Evolutionary conservation across 2,113 vertebrate genomes (phyloP), one percentile per base, ranked within the genome.

Genomic region (Phalacrocorax brasilianus): DNA sequence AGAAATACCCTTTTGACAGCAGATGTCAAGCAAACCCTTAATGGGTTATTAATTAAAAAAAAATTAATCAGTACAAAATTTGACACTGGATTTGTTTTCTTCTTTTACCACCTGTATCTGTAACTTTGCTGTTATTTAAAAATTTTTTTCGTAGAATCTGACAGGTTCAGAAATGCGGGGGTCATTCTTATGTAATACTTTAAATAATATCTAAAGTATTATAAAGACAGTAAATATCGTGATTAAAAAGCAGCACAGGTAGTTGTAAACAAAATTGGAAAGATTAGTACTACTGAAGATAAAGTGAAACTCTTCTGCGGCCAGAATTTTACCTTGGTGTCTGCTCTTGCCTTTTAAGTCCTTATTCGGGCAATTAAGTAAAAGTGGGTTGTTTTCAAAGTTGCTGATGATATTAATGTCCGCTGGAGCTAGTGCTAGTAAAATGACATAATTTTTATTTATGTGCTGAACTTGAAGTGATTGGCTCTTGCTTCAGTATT

Each of bases 1-100:
- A 96, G 97, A 98, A 98, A 97, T 97, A 96, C 93, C 86, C 85
- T 68, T 94, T 94, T 97, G 95, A 95, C 93, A 96, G 42, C 87
- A 91, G 86, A 85, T 93, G 90, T 95, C 91, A 96, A 91, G 89
- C 78, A 96, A 92, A 86, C 33, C 44, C 35, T 75, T 95, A 96
- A 92, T 96, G 62, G 72, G 58, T 79, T 95, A 90, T 96, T 97
- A 96, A 91, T 96, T 58, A 38, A 84, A 80, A 11, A 49, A 49
- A 78, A 89, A 81, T 40, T 87, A 53, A 91, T 77, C n/a, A 65
- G 47, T 93, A 26, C 12, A 79, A 58, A 70, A 89, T 55, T 87
- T 76, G 59, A 19, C 61, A 63, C 67, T 44, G 65, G 11, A 65
- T 87, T 91, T 42, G 7, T 92, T 63, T 91, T 63, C 50, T 6